These are phyloP conservation scores for Craterocephalus amniculus DNA, from an alignment of 2,797 vertebrate genomes.

Conservation along the genomic window DNA sequence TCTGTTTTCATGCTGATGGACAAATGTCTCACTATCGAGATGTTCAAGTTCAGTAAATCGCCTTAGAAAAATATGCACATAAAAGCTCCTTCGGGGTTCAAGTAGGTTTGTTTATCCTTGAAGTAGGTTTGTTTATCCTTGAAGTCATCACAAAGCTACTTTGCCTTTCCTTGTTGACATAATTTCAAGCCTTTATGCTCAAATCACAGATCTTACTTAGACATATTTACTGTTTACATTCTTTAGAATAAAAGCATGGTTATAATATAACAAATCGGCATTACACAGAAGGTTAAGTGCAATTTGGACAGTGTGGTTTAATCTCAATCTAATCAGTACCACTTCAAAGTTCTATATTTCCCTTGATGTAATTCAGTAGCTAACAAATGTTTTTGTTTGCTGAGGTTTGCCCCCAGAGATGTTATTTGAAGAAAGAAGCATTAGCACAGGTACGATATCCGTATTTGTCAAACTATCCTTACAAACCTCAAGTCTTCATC, in stretches of 20 bases:
- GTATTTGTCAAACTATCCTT: not conserved
- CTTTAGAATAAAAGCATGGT: not conserved
- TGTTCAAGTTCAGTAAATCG: not conserved
- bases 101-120: not conserved
- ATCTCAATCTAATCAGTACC: not conserved
- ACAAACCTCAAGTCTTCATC: not conserved
- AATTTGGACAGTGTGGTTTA: not conserved
- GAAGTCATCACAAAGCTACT: not conserved
- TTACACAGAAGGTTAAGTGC: not conserved
- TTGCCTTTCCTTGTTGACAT: not conserved
- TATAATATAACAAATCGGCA: not conserved
- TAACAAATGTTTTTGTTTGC: not conserved
- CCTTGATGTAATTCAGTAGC: not conserved
- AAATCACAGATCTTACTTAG: not conserved
- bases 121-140: not conserved
- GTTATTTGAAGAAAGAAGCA: not conserved
- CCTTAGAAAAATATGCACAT: not conserved
- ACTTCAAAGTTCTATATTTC: not conserved
- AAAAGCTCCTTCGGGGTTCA: not conserved
- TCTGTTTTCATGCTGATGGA: not conserved
- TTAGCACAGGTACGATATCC: not conserved
- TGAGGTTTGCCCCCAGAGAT: not conserved
- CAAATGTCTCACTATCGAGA: not conserved
- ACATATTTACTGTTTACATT: not conserved
- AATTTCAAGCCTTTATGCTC: not conserved